phyloP scores from a whole-genome alignment of 2,797 vertebrate genomes.

The Hirundo rustica region DNA sequence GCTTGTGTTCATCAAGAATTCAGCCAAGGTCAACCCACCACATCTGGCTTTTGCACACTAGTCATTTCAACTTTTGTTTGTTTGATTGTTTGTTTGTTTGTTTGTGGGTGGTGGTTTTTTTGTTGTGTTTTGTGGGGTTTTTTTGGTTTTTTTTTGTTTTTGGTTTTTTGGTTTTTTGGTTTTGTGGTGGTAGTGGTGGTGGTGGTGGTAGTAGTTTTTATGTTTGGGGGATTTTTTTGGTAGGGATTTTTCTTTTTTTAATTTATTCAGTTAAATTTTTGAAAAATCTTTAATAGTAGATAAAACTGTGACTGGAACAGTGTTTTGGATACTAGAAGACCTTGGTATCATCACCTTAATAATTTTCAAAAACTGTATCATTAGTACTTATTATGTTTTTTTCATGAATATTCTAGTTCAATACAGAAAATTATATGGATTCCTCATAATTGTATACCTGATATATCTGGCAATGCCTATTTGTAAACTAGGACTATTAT shows the following conservation, averaged over 20 bases:
- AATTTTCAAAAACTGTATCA: not conserved
- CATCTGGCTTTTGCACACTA: not conserved
- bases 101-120: too few species aligned
- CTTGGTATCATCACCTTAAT: not conserved
- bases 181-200: too few species aligned
- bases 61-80: not conserved
- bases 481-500: not conserved
- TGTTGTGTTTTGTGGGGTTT: too few species aligned
- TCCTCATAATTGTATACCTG: not conserved
- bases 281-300: not conserved
- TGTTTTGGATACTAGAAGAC: not conserved
- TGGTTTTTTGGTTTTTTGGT: too few species aligned
- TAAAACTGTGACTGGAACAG: not conserved
- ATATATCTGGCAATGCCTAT: not conserved
- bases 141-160: too few species aligned
- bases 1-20: not conserved
- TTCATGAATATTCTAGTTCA: not conserved
- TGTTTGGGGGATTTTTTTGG: too few species aligned
- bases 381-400: not conserved
- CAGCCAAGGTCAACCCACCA: not conserved
- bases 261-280: not conserved
- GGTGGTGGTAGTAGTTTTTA: too few species aligned
- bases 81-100: too few species aligned
- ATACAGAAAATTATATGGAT: not conserved
- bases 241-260: not conserved